Percentiles rank a stretch among this genome's conserved stretches.
phyloP scores from a whole-genome alignment of 2,797 vertebrate genomes.

The Neosilurus mollespiculum region DNA sequence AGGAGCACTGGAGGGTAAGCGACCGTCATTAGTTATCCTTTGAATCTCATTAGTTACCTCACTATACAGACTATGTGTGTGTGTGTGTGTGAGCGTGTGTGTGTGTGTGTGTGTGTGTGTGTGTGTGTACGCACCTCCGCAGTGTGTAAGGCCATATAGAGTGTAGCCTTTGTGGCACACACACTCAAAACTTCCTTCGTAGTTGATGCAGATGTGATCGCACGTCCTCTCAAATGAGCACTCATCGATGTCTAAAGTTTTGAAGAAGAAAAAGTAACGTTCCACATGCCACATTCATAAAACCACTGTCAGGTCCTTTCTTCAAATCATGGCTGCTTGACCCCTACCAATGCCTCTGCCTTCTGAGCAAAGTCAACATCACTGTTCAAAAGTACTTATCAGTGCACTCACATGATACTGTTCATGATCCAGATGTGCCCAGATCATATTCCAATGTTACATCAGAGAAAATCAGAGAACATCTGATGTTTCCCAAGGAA shows the following conservation, averaged over 20 bases:
- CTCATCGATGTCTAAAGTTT: slow-evolving; percentile 87
- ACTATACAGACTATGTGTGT: background rate
- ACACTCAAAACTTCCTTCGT: slow-evolving; percentile 89
- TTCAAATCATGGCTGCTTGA: background rate
- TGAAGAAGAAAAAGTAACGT: background rate
- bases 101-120: slow-evolving; percentile 23
- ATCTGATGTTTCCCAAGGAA: no score
- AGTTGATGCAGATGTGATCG: slow-evolving; percentile 94
- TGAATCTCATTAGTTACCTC: background rate
- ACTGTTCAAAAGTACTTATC: background rate
- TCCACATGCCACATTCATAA: background rate
- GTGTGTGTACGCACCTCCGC: slow-evolving; percentile 81
- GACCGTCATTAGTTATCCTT: background rate
- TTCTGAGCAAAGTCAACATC: background rate
- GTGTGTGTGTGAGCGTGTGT: slow-evolving; percentile 20
- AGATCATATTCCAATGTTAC: no score
- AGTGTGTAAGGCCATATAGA: slow-evolving; percentile 91
- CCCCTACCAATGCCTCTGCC: background rate
- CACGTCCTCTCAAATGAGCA: slow-evolving; percentile 87
- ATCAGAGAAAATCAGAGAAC: no score
- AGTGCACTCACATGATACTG: no score
- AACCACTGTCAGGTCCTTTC: background rate
- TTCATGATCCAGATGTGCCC: no score
- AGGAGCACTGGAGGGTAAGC: background rate
- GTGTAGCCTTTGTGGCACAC: slow-evolving; percentile 88